phyloP scores from a whole-genome alignment of 2,113 vertebrate species.

The Onychostruthus taczanowskii region DNA sequence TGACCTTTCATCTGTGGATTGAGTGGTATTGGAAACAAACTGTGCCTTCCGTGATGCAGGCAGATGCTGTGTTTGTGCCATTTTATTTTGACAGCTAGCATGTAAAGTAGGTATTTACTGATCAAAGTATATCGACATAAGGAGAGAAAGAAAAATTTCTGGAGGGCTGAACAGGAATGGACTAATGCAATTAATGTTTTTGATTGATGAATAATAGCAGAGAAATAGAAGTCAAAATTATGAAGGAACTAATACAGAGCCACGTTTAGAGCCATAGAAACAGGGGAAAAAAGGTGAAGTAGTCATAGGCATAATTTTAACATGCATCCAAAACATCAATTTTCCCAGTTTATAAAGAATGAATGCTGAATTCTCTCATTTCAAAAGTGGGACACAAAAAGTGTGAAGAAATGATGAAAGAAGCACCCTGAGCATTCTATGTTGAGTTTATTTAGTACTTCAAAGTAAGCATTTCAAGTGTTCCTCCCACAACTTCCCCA shows the following conservation, averaged over 20 bases:
- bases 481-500: not conserved
- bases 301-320: not conserved
- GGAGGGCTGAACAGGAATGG: not conserved
- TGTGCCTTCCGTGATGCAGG: not conserved
- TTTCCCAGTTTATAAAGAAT: not conserved
- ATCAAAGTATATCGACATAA: not conserved
- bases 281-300: not conserved
- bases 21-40: not conserved
- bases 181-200: conserved; percentile 37
- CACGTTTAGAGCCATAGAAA: not conserved
- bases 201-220: conserved; percentile 30
- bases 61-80: not conserved
- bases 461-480: not conserved
- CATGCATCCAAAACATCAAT: not conserved
- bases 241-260: not conserved
- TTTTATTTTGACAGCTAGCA: not conserved
- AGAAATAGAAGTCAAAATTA: not conserved
- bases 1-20: not conserved
- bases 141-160: not conserved
- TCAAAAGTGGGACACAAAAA: not conserved
- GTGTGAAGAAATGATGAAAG: not conserved
- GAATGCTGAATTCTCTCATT: not conserved
- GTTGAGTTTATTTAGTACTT: not conserved
- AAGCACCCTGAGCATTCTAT: not conserved
- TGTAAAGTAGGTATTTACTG: not conserved